A percentile compares a stretch with the other conserved stretches of the same genome.
phyloP scores from a whole-genome alignment of 2,888 invertebrate genomes.

The Mesorhabditis spiculigera region DNA sequence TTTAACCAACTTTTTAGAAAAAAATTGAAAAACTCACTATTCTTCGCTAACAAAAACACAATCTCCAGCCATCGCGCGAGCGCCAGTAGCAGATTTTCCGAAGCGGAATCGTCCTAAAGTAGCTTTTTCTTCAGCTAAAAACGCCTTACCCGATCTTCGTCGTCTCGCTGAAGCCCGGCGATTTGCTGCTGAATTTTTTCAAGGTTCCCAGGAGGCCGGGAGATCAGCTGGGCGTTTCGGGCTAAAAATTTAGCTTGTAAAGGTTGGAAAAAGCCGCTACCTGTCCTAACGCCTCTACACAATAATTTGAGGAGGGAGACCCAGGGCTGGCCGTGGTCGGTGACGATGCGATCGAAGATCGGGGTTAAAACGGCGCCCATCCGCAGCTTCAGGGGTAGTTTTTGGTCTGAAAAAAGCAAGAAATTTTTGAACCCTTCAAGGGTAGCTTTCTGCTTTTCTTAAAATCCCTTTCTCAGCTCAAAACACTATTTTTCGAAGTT shows the following conservation, averaged over 20 bases:
- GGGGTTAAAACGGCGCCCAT: slow-evolving; percentile 26
- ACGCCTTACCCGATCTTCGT: slow-evolving; percentile 4
- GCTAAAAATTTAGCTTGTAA: slow-evolving; percentile 20
- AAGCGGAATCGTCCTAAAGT: not conserved
- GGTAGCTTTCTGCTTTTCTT: not conserved
- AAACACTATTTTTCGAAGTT: no score
- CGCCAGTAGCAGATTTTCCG: not conserved
- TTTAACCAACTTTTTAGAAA: no score
- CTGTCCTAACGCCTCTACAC: slow-evolving; percentile 3
- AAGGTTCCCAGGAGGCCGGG: slow-evolving; percentile 30
- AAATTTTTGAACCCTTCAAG: not conserved
- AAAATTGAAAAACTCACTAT: slow-evolving; percentile 30
- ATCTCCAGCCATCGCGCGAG: not conserved
- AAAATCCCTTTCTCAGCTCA: no score
- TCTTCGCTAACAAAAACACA: slow-evolving; percentile 26
- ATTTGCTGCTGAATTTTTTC: slow-evolving; percentile 10
- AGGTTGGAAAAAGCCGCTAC: no score
- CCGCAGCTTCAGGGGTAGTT: slow-evolving; percentile 43
- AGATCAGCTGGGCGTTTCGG: slow-evolving; percentile 42
- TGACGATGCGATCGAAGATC: not conserved
- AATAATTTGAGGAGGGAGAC: slow-evolving; percentile 12
- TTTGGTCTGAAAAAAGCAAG: slow-evolving; percentile 31
- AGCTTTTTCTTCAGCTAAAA: not conserved
- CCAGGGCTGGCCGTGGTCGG: not conserved
- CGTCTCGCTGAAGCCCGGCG: slow-evolving; percentile 20